phyloP scores from a whole-genome alignment of 2,113 vertebrate species.

The Leucoraja erinaceus region DNA sequence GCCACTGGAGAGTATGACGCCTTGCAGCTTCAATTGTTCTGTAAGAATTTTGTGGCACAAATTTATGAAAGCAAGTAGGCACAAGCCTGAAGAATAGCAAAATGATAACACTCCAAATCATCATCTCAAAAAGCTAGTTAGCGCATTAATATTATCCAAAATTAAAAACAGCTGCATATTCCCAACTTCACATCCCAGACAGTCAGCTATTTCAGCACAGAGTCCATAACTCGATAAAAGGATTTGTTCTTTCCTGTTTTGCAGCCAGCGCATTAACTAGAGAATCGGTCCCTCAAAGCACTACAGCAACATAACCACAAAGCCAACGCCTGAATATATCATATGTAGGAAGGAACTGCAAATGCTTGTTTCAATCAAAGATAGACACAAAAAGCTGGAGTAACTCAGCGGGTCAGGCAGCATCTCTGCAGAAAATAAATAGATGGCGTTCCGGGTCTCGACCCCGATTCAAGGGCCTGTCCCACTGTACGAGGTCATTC shows the following conservation, averaged over 20 bases:
- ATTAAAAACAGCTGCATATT: neutral
- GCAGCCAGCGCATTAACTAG: too few relatives aligned
- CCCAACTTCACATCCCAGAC: neutral
- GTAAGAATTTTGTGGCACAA: neutral
- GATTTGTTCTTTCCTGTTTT: neutral
- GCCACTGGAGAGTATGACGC: neutral
- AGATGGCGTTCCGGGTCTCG: too few relatives aligned
- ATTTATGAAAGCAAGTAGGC: neutral
- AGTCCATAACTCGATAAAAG: neutral
- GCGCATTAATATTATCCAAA: neutral
- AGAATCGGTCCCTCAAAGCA: neutral
- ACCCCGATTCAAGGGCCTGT: too few relatives aligned
- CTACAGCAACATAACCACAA: neutral
- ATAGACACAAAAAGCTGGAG: too few relatives aligned
- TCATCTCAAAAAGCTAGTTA: neutral
- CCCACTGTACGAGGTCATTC: too few relatives aligned
- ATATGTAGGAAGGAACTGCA: too few relatives aligned
- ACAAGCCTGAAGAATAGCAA: neutral
- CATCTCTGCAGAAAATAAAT: too few relatives aligned
- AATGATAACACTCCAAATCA: conserved; percentile 24
- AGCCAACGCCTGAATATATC: neutral
- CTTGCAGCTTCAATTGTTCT: neutral
- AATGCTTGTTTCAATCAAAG: too few relatives aligned
- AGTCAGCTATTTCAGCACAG: neutral
- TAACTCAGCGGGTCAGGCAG: too few relatives aligned